Evolutionary conservation across 2,797 vertebrate species (phyloP).

Genomic region (Catamblyrhynchus diadema): DNA sequence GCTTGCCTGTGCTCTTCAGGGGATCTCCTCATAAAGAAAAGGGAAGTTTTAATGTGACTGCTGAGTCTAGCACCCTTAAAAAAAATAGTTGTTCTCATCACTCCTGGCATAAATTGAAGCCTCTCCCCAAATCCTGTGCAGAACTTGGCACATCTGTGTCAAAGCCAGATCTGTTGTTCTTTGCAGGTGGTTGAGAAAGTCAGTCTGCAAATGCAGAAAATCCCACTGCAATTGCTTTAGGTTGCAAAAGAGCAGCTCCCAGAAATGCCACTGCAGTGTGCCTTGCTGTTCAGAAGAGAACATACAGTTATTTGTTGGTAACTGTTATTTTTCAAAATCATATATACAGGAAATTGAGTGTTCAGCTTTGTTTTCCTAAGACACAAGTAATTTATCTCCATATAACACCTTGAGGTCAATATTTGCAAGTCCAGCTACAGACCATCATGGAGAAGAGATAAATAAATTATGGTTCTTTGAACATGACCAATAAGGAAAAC

Average conservation of each 20-base stretch:
- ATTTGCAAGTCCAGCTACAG: conserved; percentile 65
- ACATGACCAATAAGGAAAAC: conserved; percentile 21
- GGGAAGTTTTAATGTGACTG: background rate
- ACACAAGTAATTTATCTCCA: conserved; percentile 34
- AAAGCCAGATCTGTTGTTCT: background rate
- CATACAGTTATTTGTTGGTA: background rate
- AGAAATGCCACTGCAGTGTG: background rate
- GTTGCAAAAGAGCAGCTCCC: background rate
- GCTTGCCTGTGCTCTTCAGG: background rate
- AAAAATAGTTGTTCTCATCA: background rate
- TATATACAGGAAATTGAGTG: background rate
- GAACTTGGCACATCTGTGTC: background rate
- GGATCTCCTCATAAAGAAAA: background rate
- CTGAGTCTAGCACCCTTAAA: background rate
- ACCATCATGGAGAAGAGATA: conserved; percentile 19
- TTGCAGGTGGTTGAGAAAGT: background rate
- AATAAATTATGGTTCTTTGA: conserved; percentile 42
- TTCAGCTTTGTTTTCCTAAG: conserved; percentile 7
- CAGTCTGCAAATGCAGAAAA: background rate
- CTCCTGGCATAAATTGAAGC: background rate
- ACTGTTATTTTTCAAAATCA: background rate
- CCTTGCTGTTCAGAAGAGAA: background rate
- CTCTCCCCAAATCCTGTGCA: background rate
- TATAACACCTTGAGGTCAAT: conserved; percentile 62
- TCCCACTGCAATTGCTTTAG: background rate